A percentile compares a stretch with the other conserved stretches of the same genome.
These are phyloP conservation scores for Epinephelus fuscoguttatus DNA, from an alignment of 2,113 vertebrate species.

Conservation along the genomic window DNA sequence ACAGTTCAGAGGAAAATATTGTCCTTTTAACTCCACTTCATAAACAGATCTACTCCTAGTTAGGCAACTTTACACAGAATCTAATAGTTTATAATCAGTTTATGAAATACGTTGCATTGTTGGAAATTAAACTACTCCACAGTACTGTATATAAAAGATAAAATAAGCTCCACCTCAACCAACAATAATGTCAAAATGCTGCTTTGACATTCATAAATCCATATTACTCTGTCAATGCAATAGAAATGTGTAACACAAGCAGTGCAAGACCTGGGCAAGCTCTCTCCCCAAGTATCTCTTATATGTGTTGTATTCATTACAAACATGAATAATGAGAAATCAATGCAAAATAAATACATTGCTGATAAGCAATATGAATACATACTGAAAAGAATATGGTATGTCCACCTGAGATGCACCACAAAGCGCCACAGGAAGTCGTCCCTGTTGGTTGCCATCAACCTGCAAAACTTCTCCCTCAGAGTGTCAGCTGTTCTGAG, in stretches of 20 bases:
- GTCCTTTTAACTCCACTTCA: background rate
- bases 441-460: no score
- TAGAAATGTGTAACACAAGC: background rate
- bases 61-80: background rate
- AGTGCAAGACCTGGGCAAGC: no score
- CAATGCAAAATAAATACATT: no score
- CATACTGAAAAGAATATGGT: no score
- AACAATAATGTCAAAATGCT: background rate
- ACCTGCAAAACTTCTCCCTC: no score
- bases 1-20: background rate
- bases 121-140: background rate
- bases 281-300: no score
- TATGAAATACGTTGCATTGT: background rate
- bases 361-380: no score
- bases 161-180: background rate
- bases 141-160: background rate
- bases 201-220: background rate
- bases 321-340: no score
- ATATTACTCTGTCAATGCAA: background rate
- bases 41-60: background rate
- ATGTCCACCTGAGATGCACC: no score
- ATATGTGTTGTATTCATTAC: no score
- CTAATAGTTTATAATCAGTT: background rate
- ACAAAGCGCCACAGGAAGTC: no score
- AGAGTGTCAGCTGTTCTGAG: no score